phyloP scores from a whole-genome alignment of 2,797 vertebrate species.

The Tamandua tetradactyla region DNA sequence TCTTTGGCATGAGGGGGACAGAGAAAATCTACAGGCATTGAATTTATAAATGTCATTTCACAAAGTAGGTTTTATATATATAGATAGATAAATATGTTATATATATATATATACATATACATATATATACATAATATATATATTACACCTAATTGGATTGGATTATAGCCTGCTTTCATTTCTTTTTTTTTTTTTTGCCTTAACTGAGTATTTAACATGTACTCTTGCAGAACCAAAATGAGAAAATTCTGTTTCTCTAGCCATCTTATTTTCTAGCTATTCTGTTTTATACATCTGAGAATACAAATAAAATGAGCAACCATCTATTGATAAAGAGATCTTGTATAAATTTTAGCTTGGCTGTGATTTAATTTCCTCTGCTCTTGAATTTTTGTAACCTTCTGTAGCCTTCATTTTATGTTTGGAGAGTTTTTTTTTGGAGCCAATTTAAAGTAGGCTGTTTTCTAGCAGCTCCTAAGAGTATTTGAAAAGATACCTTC shows the following conservation, averaged over 20 bases:
- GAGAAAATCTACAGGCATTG: not conserved
- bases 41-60: not conserved
- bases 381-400: slow-evolving; percentile 59
- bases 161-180: not conserved
- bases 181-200: not conserved
- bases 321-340: not conserved
- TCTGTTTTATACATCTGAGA: slow-evolving; percentile 34
- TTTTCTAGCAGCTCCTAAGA: slow-evolving; percentile 40
- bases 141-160: not conserved
- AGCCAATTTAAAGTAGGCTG: slow-evolving; percentile 5
- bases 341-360: not conserved
- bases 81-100: too few species aligned
- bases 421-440: slow-evolving; percentile 47
- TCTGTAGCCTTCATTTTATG: slow-evolving; percentile 51
- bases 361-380: slow-evolving; percentile 64
- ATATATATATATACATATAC: too few species aligned
- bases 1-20: not conserved
- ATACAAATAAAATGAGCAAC: slow-evolving; percentile 44
- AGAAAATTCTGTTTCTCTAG: not conserved
- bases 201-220: not conserved
- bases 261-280: not conserved
- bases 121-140: too few species aligned
- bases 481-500: slow-evolving; percentile 53
- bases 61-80: not conserved
- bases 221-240: not conserved